Conservation (phyloP, 1,140 invertebrate genomes). For the Diabrotica undecimpunctata region DNA sequence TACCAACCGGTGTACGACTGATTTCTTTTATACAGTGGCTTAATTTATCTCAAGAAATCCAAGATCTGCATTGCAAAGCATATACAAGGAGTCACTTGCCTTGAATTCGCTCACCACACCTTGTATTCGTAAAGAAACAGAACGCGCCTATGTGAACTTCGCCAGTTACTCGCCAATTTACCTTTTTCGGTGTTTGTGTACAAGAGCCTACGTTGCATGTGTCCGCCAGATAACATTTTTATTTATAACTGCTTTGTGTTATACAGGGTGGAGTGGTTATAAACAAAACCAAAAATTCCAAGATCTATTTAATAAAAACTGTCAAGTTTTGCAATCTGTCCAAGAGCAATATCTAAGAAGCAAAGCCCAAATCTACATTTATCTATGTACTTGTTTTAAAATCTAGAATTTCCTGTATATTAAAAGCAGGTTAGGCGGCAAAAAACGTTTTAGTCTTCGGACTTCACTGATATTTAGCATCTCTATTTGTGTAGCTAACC, state of each 20-base stretch:
- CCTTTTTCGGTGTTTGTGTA: background rate
- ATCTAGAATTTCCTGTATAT: too few relatives aligned
- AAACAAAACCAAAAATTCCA: background rate
- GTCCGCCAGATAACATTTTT: slow-evolving; percentile 2
- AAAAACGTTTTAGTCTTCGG: too few relatives aligned
- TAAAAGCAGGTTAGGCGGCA: too few relatives aligned
- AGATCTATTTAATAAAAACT: too few relatives aligned
- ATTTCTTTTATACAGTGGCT: too few relatives aligned
- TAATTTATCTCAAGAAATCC: background rate
- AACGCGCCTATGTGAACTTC: background rate
- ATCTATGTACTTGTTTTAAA: too few relatives aligned
- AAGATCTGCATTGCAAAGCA: background rate
- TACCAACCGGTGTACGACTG: too few relatives aligned
- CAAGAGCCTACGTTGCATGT: background rate
- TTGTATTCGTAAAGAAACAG: background rate
- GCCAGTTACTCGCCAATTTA: background rate
- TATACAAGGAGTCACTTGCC: background rate
- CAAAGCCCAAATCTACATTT: too few relatives aligned
- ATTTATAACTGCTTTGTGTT: background rate
- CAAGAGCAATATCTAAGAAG: too few relatives aligned
- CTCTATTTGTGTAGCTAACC: too few relatives aligned
- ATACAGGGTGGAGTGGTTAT: background rate
- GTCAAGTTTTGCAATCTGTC: too few relatives aligned
- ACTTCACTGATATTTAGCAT: too few relatives aligned
- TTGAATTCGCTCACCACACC: background rate